A percentile compares a stretch with the other conserved stretches of the same genome.
Evolutionary conservation across 53 echinoderm and acorn worm species (phyloP).

Genomic region (Holothuria leucospilota): DNA sequence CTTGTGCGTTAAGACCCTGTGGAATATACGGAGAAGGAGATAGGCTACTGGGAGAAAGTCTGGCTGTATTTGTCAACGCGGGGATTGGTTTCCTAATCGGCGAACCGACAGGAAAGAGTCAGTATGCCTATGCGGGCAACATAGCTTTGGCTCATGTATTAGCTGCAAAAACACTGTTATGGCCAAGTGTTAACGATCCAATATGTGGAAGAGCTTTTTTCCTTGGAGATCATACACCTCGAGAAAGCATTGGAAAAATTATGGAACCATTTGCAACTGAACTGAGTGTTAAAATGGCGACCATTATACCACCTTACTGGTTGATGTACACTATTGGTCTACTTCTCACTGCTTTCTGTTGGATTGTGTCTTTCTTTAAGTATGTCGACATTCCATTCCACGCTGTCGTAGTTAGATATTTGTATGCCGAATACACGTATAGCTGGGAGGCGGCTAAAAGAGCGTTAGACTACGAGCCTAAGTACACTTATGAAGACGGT

Average conservation of each 20-base stretch:
- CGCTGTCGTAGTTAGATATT: conserved; percentile 34
- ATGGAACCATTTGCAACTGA: conserved; percentile 54
- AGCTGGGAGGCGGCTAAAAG: conserved; percentile 47
- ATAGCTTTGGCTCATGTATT: conserved; percentile 68
- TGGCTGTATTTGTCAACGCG: conserved; percentile 23
- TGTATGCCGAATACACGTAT: conserved; percentile 47
- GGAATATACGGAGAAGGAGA: conserved; percentile 77
- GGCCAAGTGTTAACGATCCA: conserved; percentile 1
- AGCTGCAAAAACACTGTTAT: conserved; percentile 55
- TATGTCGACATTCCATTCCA: conserved; percentile 34
- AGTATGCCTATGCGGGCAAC: conserved; percentile 78
- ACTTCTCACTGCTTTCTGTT: conserved; percentile 55
- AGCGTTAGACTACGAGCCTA: conserved; percentile 63
- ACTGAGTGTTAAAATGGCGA: conserved; percentile 37
- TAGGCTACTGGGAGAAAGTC: background rate
- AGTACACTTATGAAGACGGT: conserved; percentile 61
- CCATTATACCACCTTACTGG: conserved; percentile 61
- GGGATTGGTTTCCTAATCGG: conserved; percentile 55
- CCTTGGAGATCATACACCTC: conserved; percentile 73
- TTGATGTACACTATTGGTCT: conserved; percentile 57
- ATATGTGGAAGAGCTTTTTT: conserved; percentile 67
- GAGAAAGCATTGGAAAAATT: conserved; percentile 48
- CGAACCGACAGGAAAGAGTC: conserved; percentile 55
- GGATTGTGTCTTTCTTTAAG: conserved; percentile 60
- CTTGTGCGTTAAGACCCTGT: conserved; percentile 64